These are phyloP conservation scores for Cephus nigrinus DNA, from an alignment of 2,888 invertebrate genomes.

Conservation along the genomic window DNA sequence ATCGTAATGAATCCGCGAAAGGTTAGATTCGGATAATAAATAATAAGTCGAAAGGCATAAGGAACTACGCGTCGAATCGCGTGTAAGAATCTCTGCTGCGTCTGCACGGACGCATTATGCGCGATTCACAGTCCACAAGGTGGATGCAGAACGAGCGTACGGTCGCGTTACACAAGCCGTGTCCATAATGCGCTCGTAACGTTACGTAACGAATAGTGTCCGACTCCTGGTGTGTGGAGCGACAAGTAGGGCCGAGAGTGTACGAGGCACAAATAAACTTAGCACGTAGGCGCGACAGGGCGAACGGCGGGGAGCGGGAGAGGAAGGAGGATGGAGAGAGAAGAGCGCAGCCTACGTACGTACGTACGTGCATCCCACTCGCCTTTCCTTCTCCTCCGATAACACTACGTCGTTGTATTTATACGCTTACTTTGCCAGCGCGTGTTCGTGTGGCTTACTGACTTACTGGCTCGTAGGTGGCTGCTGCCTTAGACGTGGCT, in stretches of 20 bases:
- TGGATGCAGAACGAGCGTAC: conserved; percentile 2
- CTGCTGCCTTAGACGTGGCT: not conserved
- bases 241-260: not conserved
- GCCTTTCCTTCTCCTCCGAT: not conserved
- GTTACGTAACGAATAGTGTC: conserved; percentile 27
- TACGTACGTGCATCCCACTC: not conserved
- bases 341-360: not conserved
- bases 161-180: conserved; percentile 20
- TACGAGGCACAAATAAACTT: not conserved
- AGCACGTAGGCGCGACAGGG: not conserved
- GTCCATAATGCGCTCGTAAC: conserved; percentile 25
- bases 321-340: not conserved
- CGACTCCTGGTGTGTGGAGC: conserved; percentile 1
- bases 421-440: not conserved
- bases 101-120: not conserved
- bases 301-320: not conserved
- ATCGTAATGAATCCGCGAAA: not conserved
- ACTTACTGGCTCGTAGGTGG: not conserved
- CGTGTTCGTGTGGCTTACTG: not conserved
- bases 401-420: not conserved
- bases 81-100: conserved; percentile 3
- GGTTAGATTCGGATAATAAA: not conserved
- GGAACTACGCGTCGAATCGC: not conserved
- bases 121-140: not conserved
- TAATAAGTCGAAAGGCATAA: not conserved